Conservation (phyloP, 2,113 vertebrate genomes). For the Lycaon pictus region DNA sequence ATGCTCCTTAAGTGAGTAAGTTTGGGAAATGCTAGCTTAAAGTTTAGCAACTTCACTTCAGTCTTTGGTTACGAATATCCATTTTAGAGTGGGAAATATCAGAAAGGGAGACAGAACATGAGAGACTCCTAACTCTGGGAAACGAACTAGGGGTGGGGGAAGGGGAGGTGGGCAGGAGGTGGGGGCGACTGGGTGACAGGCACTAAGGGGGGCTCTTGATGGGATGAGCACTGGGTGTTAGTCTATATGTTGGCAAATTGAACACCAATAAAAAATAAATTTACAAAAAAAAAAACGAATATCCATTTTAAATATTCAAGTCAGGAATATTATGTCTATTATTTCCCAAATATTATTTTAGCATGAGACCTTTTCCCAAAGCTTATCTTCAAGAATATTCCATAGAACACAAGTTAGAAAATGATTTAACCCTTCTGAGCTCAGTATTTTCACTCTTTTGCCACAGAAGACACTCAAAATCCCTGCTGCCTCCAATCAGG, state of each 20-base stretch:
- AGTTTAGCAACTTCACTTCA: background rate
- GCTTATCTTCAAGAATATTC: background rate
- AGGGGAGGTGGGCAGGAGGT: too few relatives aligned
- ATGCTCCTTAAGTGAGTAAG: background rate
- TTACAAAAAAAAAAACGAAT: background rate
- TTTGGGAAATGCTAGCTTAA: background rate
- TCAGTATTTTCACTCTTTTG: background rate
- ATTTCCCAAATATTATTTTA: background rate
- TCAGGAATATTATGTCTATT: background rate
- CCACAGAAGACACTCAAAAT: background rate
- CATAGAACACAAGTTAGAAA: background rate
- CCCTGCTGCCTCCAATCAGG: background rate
- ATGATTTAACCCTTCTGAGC: background rate
- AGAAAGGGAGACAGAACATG: too few relatives aligned
- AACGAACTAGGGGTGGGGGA: too few relatives aligned
- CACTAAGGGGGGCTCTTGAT: too few relatives aligned
- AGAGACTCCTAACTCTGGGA: too few relatives aligned
- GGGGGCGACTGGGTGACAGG: too few relatives aligned
- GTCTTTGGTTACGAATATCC: background rate
- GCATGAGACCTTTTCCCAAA: background rate
- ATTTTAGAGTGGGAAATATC: background rate
- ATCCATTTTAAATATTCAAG: background rate
- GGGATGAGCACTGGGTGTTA: too few relatives aligned
- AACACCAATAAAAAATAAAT: too few relatives aligned
- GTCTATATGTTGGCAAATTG: too few relatives aligned